phyloP scores from a whole-genome alignment of 2,888 invertebrate species.

The Euspilapteryx auroguttella region DNA sequence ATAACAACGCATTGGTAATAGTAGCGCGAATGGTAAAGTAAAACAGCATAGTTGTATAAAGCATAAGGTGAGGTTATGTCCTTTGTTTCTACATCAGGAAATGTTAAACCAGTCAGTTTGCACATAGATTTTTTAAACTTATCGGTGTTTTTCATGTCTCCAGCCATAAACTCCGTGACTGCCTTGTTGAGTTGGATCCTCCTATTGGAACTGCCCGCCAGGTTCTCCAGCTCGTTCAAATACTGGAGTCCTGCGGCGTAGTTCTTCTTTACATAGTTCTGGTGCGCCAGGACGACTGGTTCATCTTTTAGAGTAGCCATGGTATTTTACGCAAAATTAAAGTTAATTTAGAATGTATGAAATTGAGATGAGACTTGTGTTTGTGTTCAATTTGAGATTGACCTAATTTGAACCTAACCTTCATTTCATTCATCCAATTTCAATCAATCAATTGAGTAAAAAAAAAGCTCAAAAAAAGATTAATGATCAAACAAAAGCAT shows the following conservation, averaged over 20 bases:
- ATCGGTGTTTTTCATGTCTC: slow-evolving; percentile 72
- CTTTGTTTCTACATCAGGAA: slow-evolving; percentile 38
- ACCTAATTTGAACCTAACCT: too few species aligned
- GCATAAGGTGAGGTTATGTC: slow-evolving; percentile 40
- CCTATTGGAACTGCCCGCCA: slow-evolving; percentile 65
- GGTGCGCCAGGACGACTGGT: slow-evolving; percentile 60
- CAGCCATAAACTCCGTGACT: slow-evolving; percentile 78
- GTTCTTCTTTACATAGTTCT: slow-evolving; percentile 66
- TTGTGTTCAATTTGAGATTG: too few species aligned
- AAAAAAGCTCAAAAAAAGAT: too few species aligned
- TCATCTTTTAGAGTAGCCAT: too few species aligned
- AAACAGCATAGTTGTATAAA: slow-evolving; percentile 78
- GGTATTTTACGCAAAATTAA: too few species aligned
- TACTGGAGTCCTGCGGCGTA: slow-evolving; percentile 62
- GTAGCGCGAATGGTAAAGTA: slow-evolving; percentile 76
- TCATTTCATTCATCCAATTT: too few species aligned
- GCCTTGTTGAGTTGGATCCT: slow-evolving; percentile 83
- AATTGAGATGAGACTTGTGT: too few species aligned
- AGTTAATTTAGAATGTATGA: too few species aligned
- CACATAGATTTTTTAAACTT: slow-evolving; percentile 70
- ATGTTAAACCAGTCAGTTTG: slow-evolving; percentile 57
- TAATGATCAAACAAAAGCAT: too few species aligned
- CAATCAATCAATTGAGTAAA: too few species aligned
- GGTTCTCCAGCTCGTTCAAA: slow-evolving; percentile 66
- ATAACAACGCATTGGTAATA: slow-evolving; percentile 66